Conservation (phyloP, 1,140 invertebrate species). For the Heliconius melpomene region DNA sequence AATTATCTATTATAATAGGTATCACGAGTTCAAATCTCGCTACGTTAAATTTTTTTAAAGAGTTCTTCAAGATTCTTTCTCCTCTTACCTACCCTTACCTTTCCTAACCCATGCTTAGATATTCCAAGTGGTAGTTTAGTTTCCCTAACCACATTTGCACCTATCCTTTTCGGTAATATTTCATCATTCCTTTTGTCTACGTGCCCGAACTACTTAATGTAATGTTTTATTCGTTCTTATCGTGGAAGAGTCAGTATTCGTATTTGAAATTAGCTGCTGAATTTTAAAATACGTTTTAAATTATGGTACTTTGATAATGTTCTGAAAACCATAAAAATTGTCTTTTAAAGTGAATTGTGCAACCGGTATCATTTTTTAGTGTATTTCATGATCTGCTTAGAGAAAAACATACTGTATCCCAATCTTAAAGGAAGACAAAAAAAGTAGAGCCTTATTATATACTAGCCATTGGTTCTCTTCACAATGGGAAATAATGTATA, state of each 20-base stretch:
- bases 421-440: no score
- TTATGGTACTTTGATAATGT: background rate
- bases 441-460: no score
- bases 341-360: no score
- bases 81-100: background rate
- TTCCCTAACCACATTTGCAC: background rate
- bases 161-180: constrained; percentile 10
- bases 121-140: background rate
- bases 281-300: background rate
- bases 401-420: no score
- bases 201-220: background rate
- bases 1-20: background rate
- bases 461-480: no score
- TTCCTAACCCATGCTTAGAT: background rate
- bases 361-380: no score
- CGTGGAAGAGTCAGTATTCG: background rate
- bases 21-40: no score
- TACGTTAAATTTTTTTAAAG: no score
- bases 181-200: constrained; percentile 6
- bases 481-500: no score
- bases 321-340: no score
- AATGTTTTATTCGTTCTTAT: constrained; percentile 5
- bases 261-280: constrained; percentile 10
- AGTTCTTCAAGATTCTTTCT: background rate
- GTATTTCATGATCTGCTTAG: no score